Evolutionary conservation across 2,888 invertebrate genomes (phyloP).

Genomic region (Meteorus cinctellus): DNA sequence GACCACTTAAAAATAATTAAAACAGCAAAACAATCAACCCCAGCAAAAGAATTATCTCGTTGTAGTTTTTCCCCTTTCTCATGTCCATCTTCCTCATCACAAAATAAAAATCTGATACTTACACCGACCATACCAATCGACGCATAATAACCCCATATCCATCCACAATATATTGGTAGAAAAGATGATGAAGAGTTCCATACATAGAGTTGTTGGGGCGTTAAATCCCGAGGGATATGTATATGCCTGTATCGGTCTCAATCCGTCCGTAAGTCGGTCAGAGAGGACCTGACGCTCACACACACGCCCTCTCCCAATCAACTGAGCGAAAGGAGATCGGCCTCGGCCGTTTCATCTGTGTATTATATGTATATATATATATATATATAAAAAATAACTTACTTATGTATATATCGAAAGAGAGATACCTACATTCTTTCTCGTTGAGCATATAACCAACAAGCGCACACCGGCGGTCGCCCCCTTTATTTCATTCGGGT

Average conservation of each 20-base stretch:
- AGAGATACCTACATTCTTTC: constrained; percentile 10
- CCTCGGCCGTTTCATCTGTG: constrained; percentile 43
- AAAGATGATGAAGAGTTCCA: not conserved
- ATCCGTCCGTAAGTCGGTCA: constrained; percentile 42
- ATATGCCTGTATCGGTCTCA: constrained; percentile 34
- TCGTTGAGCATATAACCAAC: constrained; percentile 25
- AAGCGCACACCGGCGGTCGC: not conserved
- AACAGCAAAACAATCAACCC: constrained; percentile 12
- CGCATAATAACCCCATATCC: not conserved
- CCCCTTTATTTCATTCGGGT: constrained; percentile 10
- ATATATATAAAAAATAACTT: not conserved
- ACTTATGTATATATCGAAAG: constrained; percentile 14
- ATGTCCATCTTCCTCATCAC: not conserved
- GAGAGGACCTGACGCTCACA: constrained; percentile 34
- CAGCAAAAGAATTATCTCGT: no score
- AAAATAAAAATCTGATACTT: not conserved
- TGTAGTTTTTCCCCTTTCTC: no score
- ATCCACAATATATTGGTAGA: not conserved
- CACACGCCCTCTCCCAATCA: constrained; percentile 43
- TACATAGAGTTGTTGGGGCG: constrained; percentile 33
- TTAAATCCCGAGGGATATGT: constrained; percentile 39
- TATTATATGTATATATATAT: not conserved
- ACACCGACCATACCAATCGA: not conserved
- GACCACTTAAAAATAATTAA: no score
- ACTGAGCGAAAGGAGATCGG: constrained; percentile 53